These are phyloP conservation scores for Epinephelus cyanopodus DNA, from an alignment of 2,113 vertebrate genomes.

Conservation along the genomic window DNA sequence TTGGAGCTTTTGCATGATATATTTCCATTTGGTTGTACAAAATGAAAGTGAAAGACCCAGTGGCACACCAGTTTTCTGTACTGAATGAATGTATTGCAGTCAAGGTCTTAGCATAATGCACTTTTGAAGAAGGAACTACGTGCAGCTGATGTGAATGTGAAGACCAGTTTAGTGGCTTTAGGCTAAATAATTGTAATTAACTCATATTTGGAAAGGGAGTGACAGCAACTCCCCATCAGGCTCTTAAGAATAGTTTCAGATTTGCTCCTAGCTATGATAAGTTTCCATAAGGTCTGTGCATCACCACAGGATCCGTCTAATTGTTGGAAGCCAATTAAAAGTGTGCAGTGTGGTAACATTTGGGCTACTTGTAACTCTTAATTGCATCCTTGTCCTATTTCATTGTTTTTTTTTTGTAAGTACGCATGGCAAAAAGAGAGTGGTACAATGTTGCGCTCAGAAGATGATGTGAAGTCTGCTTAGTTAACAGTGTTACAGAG, in stretches of 20 bases:
- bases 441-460: no score
- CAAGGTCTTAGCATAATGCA: neutral
- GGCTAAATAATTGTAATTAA: neutral
- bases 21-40: neutral
- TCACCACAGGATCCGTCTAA: constrained; percentile 35
- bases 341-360: constrained; percentile 1
- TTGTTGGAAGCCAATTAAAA: constrained; percentile 21
- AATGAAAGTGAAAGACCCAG: constrained; percentile 26
- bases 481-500: no score
- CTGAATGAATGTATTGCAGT: neutral
- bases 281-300: constrained; percentile 17
- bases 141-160: neutral
- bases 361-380: constrained; percentile 3
- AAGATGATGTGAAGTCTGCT: no score
- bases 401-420: neutral
- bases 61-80: neutral
- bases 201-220: neutral
- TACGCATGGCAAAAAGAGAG: no score
- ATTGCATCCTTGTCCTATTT: constrained; percentile 3
- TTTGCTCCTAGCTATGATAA: constrained; percentile 17
- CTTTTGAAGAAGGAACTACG: neutral
- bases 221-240: no score
- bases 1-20: constrained; percentile 9
- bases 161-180: neutral
- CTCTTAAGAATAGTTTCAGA: neutral